Evolutionary conservation across 2,113 vertebrate genomes (phyloP).

Genomic region (Rissa tridactyla): DNA sequence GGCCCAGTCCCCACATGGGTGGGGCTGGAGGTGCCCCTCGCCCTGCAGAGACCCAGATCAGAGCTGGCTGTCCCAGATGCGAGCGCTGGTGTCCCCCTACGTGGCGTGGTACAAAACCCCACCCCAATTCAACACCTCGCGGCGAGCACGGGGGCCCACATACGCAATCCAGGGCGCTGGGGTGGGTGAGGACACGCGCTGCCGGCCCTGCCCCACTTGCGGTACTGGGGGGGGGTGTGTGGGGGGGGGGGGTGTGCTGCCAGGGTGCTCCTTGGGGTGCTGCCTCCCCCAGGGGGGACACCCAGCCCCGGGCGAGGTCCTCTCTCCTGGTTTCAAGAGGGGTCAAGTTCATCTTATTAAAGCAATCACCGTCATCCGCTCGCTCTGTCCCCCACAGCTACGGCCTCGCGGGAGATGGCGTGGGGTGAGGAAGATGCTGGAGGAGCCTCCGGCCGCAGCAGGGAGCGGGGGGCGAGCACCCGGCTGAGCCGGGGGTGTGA

Average conservation of each 20-base stretch:
- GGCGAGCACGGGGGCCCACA: rapidly evolving
- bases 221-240: too few relatives aligned
- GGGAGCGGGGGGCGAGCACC: rapidly evolving
- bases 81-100: neutral
- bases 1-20: rapidly evolving
- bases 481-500: rapidly evolving
- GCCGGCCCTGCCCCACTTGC: neutral
- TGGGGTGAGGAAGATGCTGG: neutral
- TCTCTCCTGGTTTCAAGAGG: neutral
- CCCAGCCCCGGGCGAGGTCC: rapidly evolving
- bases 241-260: neutral
- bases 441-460: rapidly evolving
- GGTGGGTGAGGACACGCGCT: rapidly evolving
- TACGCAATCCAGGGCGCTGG: rapidly evolving
- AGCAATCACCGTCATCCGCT: neutral
- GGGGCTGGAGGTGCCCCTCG: neutral
- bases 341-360: neutral
- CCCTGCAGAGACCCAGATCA: neutral
- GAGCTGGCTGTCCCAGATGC: too few relatives aligned
- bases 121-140: rapidly evolving
- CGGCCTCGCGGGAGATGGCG: rapidly evolving
- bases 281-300: neutral
- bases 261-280: neutral
- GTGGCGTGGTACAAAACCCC: rapidly evolving
- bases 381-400: neutral